Conservation (phyloP, 2,797 vertebrate species). For the Enteromius paludinosus region DNA sequence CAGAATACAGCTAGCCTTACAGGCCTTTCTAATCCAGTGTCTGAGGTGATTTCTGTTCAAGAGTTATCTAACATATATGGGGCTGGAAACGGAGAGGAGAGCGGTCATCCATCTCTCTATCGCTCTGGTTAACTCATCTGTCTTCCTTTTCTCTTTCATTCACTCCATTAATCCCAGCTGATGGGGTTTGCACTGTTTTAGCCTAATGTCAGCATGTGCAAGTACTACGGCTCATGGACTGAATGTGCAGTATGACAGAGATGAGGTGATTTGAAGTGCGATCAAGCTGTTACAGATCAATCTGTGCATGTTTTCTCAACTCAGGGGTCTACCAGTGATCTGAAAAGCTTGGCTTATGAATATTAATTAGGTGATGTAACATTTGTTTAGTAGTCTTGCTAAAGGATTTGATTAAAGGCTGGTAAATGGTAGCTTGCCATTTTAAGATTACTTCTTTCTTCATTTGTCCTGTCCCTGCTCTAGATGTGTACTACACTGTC, state of each 20-base stretch:
- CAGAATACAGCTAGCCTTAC: not conserved
- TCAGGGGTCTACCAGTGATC: not conserved
- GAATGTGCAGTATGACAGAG: conserved; percentile 18
- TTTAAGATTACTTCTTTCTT: not conserved
- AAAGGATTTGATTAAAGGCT: not conserved
- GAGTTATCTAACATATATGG: conserved; percentile 36
- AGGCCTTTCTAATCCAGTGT: conserved; percentile 10
- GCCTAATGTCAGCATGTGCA: conserved; percentile 40
- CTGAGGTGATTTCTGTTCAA: conserved; percentile 34
- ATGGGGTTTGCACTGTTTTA: conserved; percentile 41
- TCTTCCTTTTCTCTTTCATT: conserved; percentile 47
- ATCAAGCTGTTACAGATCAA: conserved; percentile 26
- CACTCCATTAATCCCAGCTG: conserved; percentile 39
- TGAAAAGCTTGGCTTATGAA: not conserved
- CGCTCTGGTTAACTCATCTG: conserved; percentile 44
- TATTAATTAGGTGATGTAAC: conserved; percentile 6
- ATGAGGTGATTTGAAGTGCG: conserved; percentile 16
- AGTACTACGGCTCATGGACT: conserved; percentile 5
- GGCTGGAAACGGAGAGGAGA: conserved; percentile 7
- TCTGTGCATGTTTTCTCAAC: conserved; percentile 17
- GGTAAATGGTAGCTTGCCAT: not conserved
- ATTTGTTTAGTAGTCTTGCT: conserved; percentile 1
- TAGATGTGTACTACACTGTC: not conserved
- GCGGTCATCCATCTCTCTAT: conserved; percentile 44
- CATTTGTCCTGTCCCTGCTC: not conserved